Percentiles rank a stretch among this genome's conserved stretches.
These are phyloP conservation scores for Sinocyclocheilus rhinocerous DNA, from an alignment of 2,113 vertebrate species.

Conservation along the genomic window DNA sequence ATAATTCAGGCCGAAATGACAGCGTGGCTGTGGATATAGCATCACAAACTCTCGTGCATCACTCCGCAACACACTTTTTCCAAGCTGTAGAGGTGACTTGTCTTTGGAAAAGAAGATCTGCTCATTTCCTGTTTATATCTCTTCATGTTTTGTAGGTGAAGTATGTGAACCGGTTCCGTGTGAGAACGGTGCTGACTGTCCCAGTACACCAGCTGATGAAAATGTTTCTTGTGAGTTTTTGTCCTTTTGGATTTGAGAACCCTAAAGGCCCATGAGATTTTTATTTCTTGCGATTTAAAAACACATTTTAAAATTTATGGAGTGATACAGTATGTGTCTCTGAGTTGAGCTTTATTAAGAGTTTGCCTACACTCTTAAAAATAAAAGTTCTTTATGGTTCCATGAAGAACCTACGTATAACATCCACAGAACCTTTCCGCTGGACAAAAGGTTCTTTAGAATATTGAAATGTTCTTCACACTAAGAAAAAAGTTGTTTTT, in stretches of 20 bases:
- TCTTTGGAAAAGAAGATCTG: background rate
- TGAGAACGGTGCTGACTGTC: slow-evolving; percentile 47
- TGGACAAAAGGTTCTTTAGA: no score
- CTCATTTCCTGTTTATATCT: slow-evolving; percentile 8
- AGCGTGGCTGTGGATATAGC: background rate
- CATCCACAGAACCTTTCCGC: no score
- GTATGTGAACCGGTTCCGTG: slow-evolving; percentile 42
- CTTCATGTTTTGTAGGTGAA: slow-evolving; percentile 30
- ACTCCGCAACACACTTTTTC: background rate
- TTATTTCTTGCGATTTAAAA: background rate
- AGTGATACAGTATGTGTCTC: no score
- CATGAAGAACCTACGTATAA: no score
- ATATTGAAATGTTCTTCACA: background rate
- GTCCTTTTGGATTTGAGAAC: background rate
- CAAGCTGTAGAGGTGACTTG: background rate
- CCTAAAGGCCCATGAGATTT: background rate
- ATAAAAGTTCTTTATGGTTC: no score
- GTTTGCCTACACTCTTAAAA: no score
- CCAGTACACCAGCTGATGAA: slow-evolving; percentile 34
- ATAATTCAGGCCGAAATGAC: background rate
- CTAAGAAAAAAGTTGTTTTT: no score
- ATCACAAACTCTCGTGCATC: background rate
- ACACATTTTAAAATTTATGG: no score
- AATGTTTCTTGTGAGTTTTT: slow-evolving; percentile 31
- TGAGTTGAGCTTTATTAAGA: no score